Evolutionary conservation across 2,888 invertebrate species (phyloP).

Genomic region (Hipparchia semele): DNA sequence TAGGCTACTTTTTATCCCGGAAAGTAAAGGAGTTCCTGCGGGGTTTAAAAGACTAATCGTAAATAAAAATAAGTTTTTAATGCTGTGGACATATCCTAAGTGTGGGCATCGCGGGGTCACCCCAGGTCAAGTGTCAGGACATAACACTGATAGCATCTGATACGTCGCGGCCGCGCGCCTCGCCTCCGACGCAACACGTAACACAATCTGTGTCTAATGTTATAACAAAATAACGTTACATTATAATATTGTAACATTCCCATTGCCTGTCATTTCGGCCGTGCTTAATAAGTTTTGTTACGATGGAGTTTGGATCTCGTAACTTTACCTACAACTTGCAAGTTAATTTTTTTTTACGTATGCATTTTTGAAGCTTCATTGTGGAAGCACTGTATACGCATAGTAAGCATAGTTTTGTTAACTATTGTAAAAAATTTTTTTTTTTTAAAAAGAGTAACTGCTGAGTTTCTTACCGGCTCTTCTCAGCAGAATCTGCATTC

Average conservation of each 20-base stretch:
- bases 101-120: conserved; percentile 29
- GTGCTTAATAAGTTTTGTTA: conserved; percentile 8
- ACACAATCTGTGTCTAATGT: conserved; percentile 22
- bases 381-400: too few species aligned
- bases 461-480: too few species aligned
- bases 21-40: too few species aligned
- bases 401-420: too few species aligned
- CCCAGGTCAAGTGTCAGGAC: conserved; percentile 43
- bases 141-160: conserved; percentile 37
- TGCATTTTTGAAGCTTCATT: too few species aligned
- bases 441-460: too few species aligned
- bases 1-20: too few species aligned
- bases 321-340: background rate
- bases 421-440: too few species aligned
- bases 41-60: too few species aligned
- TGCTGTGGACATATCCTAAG: conserved; percentile 13
- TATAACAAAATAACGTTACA: conserved; percentile 4
- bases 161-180: conserved; percentile 32
- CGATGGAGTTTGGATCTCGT: background rate
- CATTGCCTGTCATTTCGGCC: conserved; percentile 4
- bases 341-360: too few species aligned
- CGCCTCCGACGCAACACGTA: conserved; percentile 23
- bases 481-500: too few species aligned
- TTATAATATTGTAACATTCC: conserved; percentile 14
- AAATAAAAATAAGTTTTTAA: too few species aligned